phyloP scores from a whole-genome alignment of 2,888 invertebrate genomes.

The Boloria selene region DNA sequence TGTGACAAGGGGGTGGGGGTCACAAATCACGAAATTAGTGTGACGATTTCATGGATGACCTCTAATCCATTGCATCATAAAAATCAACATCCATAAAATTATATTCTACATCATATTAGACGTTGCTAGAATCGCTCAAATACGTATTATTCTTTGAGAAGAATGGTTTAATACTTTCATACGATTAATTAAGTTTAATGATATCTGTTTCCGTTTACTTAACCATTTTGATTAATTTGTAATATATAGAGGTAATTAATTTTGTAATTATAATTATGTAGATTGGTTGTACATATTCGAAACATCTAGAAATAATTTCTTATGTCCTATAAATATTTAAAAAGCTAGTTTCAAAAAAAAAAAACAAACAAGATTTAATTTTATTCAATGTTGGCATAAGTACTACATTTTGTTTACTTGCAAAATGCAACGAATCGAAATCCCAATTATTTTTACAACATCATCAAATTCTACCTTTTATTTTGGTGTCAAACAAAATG shows the following conservation, averaged over 20 bases:
- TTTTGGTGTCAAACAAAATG: conserved; percentile 35
- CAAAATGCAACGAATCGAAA: conserved; percentile 8
- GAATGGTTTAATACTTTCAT: not conserved
- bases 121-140: conserved; percentile 48
- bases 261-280: conserved; percentile 59
- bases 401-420: conserved; percentile 1
- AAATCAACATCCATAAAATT: conserved; percentile 2
- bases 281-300: conserved; percentile 78
- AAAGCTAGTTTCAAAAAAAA: conserved; percentile 7
- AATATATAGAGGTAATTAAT: conserved; percentile 47
- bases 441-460: conserved; percentile 4
- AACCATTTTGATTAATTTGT: conserved; percentile 42
- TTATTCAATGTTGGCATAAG: not conserved
- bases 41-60: not conserved
- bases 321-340: conserved; percentile 43
- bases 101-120: conserved; percentile 39
- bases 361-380: not conserved
- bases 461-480: not conserved
- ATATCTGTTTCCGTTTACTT: conserved; percentile 24
- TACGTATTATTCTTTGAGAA: conserved; percentile 20
- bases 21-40: no score
- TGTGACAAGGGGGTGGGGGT: no score
- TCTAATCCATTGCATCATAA: conserved; percentile 14
- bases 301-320: conserved; percentile 44
- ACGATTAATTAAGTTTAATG: not conserved